A percentile compares a stretch with the other conserved stretches of the same genome.
Evolutionary conservation across 2,888 invertebrate genomes (phyloP).

Genomic region (Apomyelois bistriatella): DNA sequence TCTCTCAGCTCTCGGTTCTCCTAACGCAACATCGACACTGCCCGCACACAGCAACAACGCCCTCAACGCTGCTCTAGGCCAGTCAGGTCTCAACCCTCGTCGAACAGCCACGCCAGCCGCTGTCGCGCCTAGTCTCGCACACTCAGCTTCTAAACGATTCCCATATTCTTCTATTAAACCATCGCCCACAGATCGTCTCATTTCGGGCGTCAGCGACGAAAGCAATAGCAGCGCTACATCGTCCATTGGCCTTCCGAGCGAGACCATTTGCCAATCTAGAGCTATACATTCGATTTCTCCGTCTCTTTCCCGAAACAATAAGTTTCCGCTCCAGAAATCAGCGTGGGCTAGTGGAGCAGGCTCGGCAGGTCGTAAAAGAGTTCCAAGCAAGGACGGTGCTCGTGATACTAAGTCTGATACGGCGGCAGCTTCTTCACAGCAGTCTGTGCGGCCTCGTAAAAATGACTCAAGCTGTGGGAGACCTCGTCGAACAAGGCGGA

Average conservation of each 20-base stretch:
- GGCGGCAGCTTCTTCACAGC: slow-evolving; percentile 80
- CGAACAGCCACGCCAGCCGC: slow-evolving; percentile 72
- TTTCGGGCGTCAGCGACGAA: slow-evolving; percentile 86
- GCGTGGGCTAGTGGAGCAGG: slow-evolving; percentile 90
- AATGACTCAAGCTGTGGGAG: slow-evolving; percentile 87
- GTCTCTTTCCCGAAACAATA: slow-evolving; percentile 81
- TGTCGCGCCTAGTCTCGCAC: slow-evolving; percentile 81
- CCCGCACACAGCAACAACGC: slow-evolving; percentile 89
- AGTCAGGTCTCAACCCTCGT: slow-evolving; percentile 79
- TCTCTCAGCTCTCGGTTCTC: slow-evolving; percentile 87
- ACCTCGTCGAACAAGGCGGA: slow-evolving; percentile 87
- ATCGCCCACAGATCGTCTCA: slow-evolving; percentile 82
- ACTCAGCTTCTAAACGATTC: slow-evolving; percentile 80
- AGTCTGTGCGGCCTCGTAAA: slow-evolving; percentile 82
- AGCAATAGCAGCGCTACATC: slow-evolving; percentile 86
- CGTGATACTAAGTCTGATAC: slow-evolving; percentile 83
- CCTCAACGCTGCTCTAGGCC: slow-evolving; percentile 84
- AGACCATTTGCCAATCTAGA: slow-evolving; percentile 92
- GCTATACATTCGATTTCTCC: slow-evolving; percentile 83
- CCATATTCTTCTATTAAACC: slow-evolving; percentile 86
- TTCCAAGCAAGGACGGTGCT: slow-evolving; percentile 86
- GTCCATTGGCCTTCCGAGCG: slow-evolving; percentile 87
- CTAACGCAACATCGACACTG: slow-evolving; percentile 89
- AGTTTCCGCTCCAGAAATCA: slow-evolving; percentile 91
- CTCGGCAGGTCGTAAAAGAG: slow-evolving; percentile 84